Base-by-base conservation (phyloP, 2,113 vertebrate species). In the Tenebrosternarchus preto region DNA sequence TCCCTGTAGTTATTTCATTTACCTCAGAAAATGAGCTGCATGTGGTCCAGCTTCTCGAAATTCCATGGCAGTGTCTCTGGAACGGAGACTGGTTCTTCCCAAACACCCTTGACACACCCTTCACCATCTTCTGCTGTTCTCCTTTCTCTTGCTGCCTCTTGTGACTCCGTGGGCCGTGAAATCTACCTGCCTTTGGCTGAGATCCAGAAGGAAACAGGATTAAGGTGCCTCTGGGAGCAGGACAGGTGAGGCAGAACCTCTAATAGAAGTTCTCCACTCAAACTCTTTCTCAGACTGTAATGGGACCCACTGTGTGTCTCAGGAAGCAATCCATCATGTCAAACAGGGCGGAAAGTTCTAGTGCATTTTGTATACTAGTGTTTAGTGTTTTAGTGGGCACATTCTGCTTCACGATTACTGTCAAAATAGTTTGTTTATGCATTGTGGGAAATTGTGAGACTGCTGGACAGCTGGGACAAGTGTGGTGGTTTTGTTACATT, bases 231-330 rank as follows among this genome's bases (percentile, higher is more conserved):
- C n/a, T 17, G 29, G 15, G 76, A 31, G 46, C 16, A 4, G 31
- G 63, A 50, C 39, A 57, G 68, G 59, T 43, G 3, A 4, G 4
- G 22, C 39, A 57, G n/a, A n/a, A n/a, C 22, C 64, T 39, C 27
- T 78, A 36, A 57, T 78, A 43, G 27, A 56, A 7, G 55, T 17
- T 25, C 15, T 67, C 29, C 75, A 9, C 46, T 56, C 20, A 55
- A 76, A 43, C 16, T 29, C 63, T 67, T 53, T 68, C 67, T 36
- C 55, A 68, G 24, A 50, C 63, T 78, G 11, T 39, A 68, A 78
- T 36, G 36, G 64, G 64, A 68, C 64, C 20, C 27, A 17, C 27
- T 20, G 63, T 31, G 27, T 19, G 63, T 31, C 63, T 66, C 27
- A 66, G 29, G 63, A 66, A 66, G 16, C 2, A 2, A 68, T 68